Conservation (phyloP, 53 echinoderm and acorn worm species). For the Patiria pectinifera region DNA sequence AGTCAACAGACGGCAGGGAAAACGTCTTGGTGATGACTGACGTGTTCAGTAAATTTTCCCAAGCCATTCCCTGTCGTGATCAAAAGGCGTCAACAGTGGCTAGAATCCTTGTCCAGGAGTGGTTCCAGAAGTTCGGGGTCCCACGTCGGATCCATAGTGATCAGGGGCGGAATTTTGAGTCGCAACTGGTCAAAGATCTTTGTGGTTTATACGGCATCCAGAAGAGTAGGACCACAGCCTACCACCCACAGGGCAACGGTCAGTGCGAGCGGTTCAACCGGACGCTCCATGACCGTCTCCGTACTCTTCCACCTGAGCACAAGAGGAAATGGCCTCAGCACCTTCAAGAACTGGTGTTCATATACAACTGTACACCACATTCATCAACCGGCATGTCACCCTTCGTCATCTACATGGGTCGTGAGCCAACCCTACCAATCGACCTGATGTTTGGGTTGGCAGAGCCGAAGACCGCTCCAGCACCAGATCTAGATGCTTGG, state of each 20-base stretch:
- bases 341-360: slow-evolving; percentile 13
- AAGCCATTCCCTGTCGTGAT: slow-evolving; percentile 31
- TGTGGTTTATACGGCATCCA: slow-evolving; percentile 1
- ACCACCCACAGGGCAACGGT: too few relatives aligned
- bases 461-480: background rate
- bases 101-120: background rate
- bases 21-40: slow-evolving; percentile 63
- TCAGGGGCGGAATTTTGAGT: too few relatives aligned
- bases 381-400: too few relatives aligned
- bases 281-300: slow-evolving; percentile 19
- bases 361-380: slow-evolving; percentile 2
- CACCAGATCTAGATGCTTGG: background rate
- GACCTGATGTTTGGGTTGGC: background rate
- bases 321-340: slow-evolving; percentile 7
- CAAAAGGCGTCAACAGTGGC: slow-evolving; percentile 34
- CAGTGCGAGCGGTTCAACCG: too few relatives aligned
- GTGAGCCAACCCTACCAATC: slow-evolving; percentile 15
- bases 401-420: slow-evolving; percentile 24
- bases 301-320: slow-evolving; percentile 16
- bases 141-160: too few relatives aligned
- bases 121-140: too few relatives aligned
- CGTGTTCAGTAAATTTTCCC: slow-evolving; percentile 43
- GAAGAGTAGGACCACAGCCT: too few relatives aligned
- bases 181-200: slow-evolving; percentile 3
- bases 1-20: slow-evolving; percentile 33